Base-by-base conservation (phyloP, 2,113 vertebrate genomes). In the Neomonachus schauinslandi region DNA sequence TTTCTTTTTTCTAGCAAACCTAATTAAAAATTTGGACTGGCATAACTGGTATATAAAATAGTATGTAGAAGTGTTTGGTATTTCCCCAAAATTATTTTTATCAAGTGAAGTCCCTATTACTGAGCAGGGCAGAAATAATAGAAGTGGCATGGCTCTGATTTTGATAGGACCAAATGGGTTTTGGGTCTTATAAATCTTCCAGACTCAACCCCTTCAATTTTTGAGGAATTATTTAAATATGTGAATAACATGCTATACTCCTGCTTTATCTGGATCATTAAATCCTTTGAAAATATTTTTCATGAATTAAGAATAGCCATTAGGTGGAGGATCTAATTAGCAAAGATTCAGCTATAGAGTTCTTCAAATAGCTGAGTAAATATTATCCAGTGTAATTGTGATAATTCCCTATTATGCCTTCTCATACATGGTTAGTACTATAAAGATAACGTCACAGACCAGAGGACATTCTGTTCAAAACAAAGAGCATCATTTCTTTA, bases 361-460 rank as follows among this genome's bases (percentile, higher is more conserved):
- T 98, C 98, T 95, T 98, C 97, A 93, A 97, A 96, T 55, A 97
- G 97, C 96, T 97, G 86, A 98, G 97, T 96, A 98, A 98, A 98
- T 93, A 98, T 94, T 95, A 86, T 28, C 28, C 0, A 0, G 59
- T 22, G 91, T 97, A 96, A 98, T 92, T 93, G 95, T 98, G 63
- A 88, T 88, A 91, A 96, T 97, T 98, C 94, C 90, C 89, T 5
- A 36, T 0, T 13, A 93, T 57, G 77, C 72, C 1, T 89, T 22
- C 67, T 95, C 61, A 88, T 19, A 15, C 0, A 36, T 42, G 81
- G n/a, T 57, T 19, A 92, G 31, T 31, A 2, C 49, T 0, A 0
- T 0, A 10, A 5, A 67, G 53, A 69, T 76, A 80, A 82, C 55
- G 91, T 96, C 0, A 7, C 1, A 77, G 72, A 16, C 26, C 46